These are phyloP conservation scores for Bombylius discolor DNA, from an alignment of 2,888 invertebrate species.

Conservation along the genomic window DNA sequence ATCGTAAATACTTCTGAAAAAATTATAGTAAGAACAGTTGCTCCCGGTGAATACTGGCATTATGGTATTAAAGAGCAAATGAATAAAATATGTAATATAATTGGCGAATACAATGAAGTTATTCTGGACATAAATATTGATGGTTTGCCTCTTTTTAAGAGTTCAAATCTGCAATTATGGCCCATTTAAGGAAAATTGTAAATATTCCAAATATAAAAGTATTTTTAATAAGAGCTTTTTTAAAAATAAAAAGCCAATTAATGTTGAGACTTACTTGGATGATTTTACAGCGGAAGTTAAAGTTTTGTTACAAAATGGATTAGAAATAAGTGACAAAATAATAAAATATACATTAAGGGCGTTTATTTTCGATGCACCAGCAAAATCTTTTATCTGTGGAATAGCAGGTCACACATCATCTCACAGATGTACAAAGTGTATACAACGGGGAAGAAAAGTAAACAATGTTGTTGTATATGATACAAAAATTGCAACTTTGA, in stretches of 20 bases:
- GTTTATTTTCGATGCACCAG: conserved; percentile 14
- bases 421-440: background rate
- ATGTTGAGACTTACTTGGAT: conserved; percentile 2
- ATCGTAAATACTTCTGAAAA: too few species aligned
- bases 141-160: conserved; percentile 12
- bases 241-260: conserved; percentile 4
- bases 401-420: background rate
- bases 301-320: background rate
- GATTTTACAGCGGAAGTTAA: conserved; percentile 7
- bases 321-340: conserved; percentile 1
- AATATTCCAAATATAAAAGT: conserved; percentile 8
- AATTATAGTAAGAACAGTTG: too few species aligned
- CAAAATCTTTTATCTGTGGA: background rate
- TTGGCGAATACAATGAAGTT: conserved; percentile 11
- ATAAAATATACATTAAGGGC: conserved; percentile 8
- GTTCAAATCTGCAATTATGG: conserved; percentile 11
- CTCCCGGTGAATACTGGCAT: too few species aligned
- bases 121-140: conserved; percentile 10
- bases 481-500: background rate
- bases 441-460: background rate
- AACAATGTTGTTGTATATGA: background rate
- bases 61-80: too few species aligned
- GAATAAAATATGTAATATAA: too few species aligned
- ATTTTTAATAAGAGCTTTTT: conserved; percentile 7
- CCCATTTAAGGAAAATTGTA: conserved; percentile 11